A percentile compares a stretch with the other conserved stretches of the same genome.
Conservation (phyloP, 1,140 invertebrate genomes). For the Sesamia nonagrioides region DNA sequence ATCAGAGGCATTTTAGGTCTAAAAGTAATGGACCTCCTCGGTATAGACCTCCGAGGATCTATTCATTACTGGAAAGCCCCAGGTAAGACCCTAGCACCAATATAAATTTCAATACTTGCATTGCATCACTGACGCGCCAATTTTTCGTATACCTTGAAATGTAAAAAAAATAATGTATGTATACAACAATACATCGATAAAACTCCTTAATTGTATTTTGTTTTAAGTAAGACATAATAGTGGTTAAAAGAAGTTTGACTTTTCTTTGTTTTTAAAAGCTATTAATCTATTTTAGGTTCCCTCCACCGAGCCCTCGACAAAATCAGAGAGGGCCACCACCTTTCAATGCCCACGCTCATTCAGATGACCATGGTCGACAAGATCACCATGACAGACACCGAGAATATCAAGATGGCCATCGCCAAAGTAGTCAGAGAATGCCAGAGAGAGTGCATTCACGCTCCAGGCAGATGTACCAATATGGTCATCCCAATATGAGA, state of each 20-base stretch:
- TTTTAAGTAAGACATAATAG: not conserved
- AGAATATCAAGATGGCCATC: constrained; percentile 59
- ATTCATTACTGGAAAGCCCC: constrained; percentile 62
- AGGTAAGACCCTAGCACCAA: constrained; percentile 59
- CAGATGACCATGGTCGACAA: constrained; percentile 48
- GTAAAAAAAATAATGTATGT: constrained; percentile 11
- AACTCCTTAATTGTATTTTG: not conserved
- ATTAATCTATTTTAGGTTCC: constrained; percentile 68
- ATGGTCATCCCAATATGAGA: not conserved
- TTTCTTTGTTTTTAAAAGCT: constrained; percentile 28
- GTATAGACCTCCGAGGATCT: constrained; percentile 70
- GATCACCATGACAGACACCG: constrained; percentile 65
- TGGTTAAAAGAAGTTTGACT: not conserved
- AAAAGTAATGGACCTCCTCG: constrained; percentile 70
- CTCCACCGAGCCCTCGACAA: constrained; percentile 64
- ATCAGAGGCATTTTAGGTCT: constrained; percentile 77
- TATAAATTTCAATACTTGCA: constrained; percentile 7
- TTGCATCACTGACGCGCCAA: constrained; percentile 61
- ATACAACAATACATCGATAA: constrained; percentile 19
- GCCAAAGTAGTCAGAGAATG: constrained; percentile 58
- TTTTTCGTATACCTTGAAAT: constrained; percentile 27
- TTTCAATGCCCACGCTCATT: constrained; percentile 53
- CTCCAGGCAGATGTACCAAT: constrained; percentile 35
- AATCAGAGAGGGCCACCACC: constrained; percentile 56
- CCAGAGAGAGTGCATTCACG: constrained; percentile 57